These are phyloP conservation scores for Bombylius major DNA, from an alignment of 2,888 invertebrate genomes.

Conservation along the genomic window DNA sequence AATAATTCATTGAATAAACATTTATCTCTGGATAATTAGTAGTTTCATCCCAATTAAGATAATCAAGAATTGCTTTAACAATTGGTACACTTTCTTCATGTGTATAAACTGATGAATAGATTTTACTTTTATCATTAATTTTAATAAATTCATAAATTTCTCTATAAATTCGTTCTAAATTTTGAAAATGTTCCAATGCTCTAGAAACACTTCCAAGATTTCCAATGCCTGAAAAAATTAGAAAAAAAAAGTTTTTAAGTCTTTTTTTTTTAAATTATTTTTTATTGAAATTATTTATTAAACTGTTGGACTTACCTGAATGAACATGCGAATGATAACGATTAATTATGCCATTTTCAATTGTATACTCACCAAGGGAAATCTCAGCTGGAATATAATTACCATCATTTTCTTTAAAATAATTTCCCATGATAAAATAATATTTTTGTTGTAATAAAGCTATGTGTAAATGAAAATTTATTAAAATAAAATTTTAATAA, in stretches of 20 bases:
- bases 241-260: not conserved
- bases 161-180: conserved; percentile 26
- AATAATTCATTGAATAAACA: conserved; percentile 25
- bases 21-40: conserved; percentile 19
- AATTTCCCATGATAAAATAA: conserved; percentile 28
- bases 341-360: conserved; percentile 36
- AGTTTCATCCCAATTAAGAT: conserved; percentile 18
- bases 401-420: conserved; percentile 21
- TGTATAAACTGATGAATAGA: conserved; percentile 37
- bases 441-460: conserved; percentile 25
- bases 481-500: no score
- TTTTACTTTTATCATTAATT: conserved; percentile 6
- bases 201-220: conserved; percentile 36
- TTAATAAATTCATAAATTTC: conserved; percentile 35
- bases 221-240: conserved; percentile 21
- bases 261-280: no score
- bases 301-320: conserved; percentile 25
- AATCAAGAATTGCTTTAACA: conserved; percentile 27
- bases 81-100: conserved; percentile 22
- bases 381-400: conserved; percentile 42
- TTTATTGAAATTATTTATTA: no score
- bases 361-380: conserved; percentile 38
- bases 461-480: conserved; percentile 13
- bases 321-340: conserved; percentile 33
- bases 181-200: conserved; percentile 33